Evolutionary conservation across 2,797 vertebrate species (phyloP).

Genomic region (Sternotherus odoratus): DNA sequence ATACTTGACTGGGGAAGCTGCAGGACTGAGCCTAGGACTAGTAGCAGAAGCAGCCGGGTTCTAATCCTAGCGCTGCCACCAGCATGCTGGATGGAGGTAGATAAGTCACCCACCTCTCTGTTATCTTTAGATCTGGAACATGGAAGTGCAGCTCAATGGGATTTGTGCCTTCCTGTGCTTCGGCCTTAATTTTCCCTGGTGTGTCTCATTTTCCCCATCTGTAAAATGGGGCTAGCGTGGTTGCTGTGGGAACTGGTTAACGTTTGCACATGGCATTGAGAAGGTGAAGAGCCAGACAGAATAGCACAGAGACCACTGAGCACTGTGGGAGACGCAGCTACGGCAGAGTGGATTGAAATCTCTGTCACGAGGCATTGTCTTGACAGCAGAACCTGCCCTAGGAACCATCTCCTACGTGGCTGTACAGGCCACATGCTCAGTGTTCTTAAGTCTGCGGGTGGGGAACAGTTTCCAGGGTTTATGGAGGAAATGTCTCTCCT

Average conservation of each 20-base stretch:
- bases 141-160: conserved; percentile 54
- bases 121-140: conserved; percentile 2
- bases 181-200: conserved; percentile 26
- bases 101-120: not conserved
- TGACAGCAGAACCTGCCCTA: conserved; percentile 17
- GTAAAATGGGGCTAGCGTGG: conserved; percentile 32
- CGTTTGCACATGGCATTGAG: not conserved
- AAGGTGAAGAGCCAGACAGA: conserved; percentile 54
- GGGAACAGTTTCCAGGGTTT: conserved; percentile 16
- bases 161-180: conserved; percentile 47
- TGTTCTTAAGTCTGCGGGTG: conserved; percentile 31
- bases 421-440: conserved; percentile 21
- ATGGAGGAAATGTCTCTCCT: conserved; percentile 4
- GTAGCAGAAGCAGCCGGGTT: not conserved
- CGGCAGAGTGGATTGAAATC: conserved; percentile 16
- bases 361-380: conserved; percentile 43
- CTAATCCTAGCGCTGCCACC: not conserved
- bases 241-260: conserved; percentile 32
- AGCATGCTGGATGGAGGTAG: not conserved
- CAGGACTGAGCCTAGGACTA: not conserved
- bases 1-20: not conserved
- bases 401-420: conserved; percentile 41
- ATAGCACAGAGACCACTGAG: conserved; percentile 60
- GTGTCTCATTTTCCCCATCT: conserved; percentile 61
- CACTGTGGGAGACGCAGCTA: not conserved